Evolutionary conservation across 2,888 invertebrate species (phyloP).

Genomic region (Brenthis ino): DNA sequence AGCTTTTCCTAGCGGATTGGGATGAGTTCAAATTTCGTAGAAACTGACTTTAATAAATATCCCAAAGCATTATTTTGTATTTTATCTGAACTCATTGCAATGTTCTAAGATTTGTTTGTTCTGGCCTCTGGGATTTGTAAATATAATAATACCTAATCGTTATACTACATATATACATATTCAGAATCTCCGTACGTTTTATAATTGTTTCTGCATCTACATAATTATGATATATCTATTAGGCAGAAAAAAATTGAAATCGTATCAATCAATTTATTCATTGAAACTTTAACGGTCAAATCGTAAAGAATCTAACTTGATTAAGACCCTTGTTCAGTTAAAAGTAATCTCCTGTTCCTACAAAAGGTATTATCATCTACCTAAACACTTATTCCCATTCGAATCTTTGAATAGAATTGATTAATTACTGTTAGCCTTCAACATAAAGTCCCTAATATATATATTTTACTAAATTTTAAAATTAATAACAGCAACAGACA

Average conservation of each 20-base stretch:
- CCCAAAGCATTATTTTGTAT: background rate
- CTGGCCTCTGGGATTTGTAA: too few relatives aligned
- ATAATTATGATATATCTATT: too few relatives aligned
- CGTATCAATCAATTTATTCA: conserved; percentile 22
- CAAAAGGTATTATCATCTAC: conserved; percentile 24
- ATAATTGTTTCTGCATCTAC: too few relatives aligned
- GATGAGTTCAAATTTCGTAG: conserved; percentile 4
- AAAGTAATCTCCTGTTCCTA: conserved; percentile 25
- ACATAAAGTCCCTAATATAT: conserved; percentile 8
- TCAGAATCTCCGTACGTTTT: too few relatives aligned
- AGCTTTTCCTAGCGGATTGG: conserved; percentile 12
- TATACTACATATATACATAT: too few relatives aligned
- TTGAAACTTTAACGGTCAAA: conserved; percentile 21
- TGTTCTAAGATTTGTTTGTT: too few relatives aligned
- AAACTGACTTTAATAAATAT: conserved; percentile 15
- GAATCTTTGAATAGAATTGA: conserved; percentile 2
- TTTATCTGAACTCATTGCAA: background rate
- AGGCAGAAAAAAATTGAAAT: background rate
- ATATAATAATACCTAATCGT: too few relatives aligned
- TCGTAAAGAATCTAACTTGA: conserved; percentile 20
- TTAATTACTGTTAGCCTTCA: conserved; percentile 11
- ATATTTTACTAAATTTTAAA: background rate
- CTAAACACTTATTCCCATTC: conserved; percentile 11
- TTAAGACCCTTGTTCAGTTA: conserved; percentile 28
- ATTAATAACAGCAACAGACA: too few relatives aligned